These are phyloP conservation scores for Colinus virginianus DNA, from an alignment of 2,113 vertebrate species.

Conservation along the genomic window DNA sequence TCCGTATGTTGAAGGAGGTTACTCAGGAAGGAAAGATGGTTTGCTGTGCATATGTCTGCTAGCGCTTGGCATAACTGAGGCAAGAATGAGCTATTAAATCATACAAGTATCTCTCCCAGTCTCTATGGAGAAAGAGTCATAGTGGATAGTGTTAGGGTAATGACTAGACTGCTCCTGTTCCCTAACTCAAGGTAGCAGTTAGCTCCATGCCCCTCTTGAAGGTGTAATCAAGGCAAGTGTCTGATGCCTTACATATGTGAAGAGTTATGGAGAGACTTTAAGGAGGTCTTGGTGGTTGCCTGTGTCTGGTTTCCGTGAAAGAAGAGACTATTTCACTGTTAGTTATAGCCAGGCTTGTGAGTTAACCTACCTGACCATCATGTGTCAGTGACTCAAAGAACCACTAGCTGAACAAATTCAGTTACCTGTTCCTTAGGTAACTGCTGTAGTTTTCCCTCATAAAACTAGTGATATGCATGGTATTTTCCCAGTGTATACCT, in stretches of 20 bases:
- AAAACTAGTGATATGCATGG: neutral
- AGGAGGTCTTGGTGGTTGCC: neutral
- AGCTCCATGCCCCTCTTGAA: neutral
- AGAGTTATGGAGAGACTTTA: neutral
- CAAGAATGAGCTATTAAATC: neutral
- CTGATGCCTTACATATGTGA: neutral
- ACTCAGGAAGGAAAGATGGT: conserved; percentile 9
- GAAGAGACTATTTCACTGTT: neutral
- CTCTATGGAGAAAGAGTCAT: neutral
- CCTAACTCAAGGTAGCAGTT: neutral
- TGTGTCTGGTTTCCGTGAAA: neutral
- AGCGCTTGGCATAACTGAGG: neutral
- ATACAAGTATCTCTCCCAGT: neutral
- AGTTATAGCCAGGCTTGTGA: neutral
- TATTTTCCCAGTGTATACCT: neutral
- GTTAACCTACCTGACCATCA: neutral
- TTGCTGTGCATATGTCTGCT: neutral
- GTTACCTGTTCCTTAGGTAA: neutral
- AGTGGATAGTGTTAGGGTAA: neutral
- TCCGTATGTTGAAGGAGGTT: neutral
- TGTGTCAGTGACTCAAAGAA: neutral
- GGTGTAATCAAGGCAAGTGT: neutral
- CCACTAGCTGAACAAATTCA: neutral
- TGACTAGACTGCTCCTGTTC: neutral
- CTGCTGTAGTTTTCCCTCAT: neutral